phyloP scores from a whole-genome alignment of 2,113 vertebrate genomes.

The Furnarius figulus region DNA sequence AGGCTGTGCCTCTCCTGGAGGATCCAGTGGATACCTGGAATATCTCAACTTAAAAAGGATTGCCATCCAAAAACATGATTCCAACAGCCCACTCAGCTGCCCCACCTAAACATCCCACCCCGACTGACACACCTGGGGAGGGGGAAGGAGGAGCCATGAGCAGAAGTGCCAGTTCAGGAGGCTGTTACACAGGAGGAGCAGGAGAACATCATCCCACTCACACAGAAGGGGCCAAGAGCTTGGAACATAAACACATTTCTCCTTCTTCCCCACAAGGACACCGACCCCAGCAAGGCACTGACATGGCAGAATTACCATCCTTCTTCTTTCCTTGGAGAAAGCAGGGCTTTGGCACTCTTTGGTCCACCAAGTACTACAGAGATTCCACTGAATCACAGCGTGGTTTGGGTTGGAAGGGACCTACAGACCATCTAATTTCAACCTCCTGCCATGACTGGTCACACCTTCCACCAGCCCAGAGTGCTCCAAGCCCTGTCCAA shows the following conservation, averaged over 20 bases:
- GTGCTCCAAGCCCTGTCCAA: neutral
- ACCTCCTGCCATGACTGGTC: neutral
- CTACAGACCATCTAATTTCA: neutral
- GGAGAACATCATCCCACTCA: fast-evolving
- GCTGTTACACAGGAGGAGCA: neutral
- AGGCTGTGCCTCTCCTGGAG: neutral
- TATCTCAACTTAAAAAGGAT: neutral
- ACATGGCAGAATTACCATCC: no score
- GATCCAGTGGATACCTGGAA: neutral
- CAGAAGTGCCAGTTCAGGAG: neutral
- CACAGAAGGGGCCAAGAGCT: neutral
- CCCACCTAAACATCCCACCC: no score
- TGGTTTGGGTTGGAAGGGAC: neutral
- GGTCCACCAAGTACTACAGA: no score
- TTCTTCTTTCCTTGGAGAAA: neutral
- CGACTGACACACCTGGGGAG: neutral
- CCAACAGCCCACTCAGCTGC: neutral
- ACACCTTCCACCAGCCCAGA: neutral
- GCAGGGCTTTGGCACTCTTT: neutral
- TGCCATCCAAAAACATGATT: neutral
- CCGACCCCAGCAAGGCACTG: neutral
- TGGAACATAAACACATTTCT: neutral
- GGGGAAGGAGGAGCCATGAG: fast-evolving
- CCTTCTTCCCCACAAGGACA: neutral
- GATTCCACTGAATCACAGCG: neutral